Percentiles rank a stretch among this genome's conserved stretches.
Conservation (phyloP, 2,797 vertebrate genomes). For the Otolemur crassicaudatus region DNA sequence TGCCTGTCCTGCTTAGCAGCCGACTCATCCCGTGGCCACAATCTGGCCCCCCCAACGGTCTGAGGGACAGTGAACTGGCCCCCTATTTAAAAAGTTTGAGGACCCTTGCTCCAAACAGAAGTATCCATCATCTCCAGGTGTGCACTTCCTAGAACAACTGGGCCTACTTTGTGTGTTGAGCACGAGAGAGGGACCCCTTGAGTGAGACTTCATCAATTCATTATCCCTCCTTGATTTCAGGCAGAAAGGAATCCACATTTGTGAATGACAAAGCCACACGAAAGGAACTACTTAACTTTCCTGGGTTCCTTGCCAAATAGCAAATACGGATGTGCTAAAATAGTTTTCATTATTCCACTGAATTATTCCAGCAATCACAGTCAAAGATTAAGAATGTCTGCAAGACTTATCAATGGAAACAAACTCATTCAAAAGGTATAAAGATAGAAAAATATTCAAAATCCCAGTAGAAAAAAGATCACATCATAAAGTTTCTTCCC, state of each 20-base stretch:
- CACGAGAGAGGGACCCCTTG: too few species aligned
- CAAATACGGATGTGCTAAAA: slow-evolving; percentile 59
- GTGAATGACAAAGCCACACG: background rate
- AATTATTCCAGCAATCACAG: slow-evolving; percentile 57
- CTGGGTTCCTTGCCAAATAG: slow-evolving; percentile 17
- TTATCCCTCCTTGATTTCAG: background rate
- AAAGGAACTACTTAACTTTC: background rate
- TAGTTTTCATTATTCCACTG: slow-evolving; percentile 43
- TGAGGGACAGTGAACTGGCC: too few species aligned
- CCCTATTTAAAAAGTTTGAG: too few species aligned
- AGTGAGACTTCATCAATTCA: background rate
- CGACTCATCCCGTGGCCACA: too few species aligned
- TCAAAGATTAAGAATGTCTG: slow-evolving; percentile 35
- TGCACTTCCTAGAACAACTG: background rate
- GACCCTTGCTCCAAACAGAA: background rate
- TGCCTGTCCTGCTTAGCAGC: too few species aligned
- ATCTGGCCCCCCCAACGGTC: too few species aligned
- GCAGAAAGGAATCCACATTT: background rate
- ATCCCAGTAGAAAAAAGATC: background rate
- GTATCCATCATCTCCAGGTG: background rate
- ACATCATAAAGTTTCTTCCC: background rate
- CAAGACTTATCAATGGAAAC: slow-evolving; percentile 40
- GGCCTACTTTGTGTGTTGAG: background rate
- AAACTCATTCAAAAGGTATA: background rate
- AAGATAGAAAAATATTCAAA: background rate